Evolutionary conservation across 2,113 vertebrate genomes (phyloP), one percentile per base, ranked within the genome.

Genomic region (Piaya cayana): DNA sequence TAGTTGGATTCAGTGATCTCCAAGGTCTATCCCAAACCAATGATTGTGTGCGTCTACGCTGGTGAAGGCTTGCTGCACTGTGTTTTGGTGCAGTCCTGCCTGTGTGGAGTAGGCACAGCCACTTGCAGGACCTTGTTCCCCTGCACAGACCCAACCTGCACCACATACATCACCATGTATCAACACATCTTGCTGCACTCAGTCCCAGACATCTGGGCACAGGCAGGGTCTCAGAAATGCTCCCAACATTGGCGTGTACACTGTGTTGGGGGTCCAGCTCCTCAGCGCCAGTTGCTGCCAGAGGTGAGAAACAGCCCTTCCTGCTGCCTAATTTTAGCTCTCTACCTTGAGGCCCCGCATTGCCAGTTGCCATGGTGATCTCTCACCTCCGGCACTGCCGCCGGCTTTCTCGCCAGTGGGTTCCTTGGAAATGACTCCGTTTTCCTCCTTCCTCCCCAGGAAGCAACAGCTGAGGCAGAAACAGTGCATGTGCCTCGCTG

Each of bases 141-240:
- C 75, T 0, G 0, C 32, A 63, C 62, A 34, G 53, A 55, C 29
- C 34, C 5, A 10, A 8, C 15, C 74, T 42, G 19, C 20, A 18
- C 47, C 4, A 1, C 23, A 9, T 0, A 0, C 29, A 49, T 42
- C 58, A 21, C 30, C 0, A 0, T 3, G 26, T 55, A 0, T 25
- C 0, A 3, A 18, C 1, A 3, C 5, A 1, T 39, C 0, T 0
- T 74, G 27, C 47, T 45, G 1, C 0, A 0, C 65, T 68, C 0
- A 0, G 37, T 37, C 43, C 83, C 1, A 6, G 26, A 8, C n/a
- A 37, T 37, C 12, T 0, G 0, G 69, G 23, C 0, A 0, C 43
- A 32, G 26, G 21, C 36, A 34, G 26, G 43, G 19, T 11, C 59
- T 82, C 1, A 0, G 79, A 72, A 58, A 32, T 30, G 64, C 42